Percentiles rank a stretch among this genome's conserved stretches.
These are phyloP conservation scores for Epinotia nisella DNA, from an alignment of 2,888 invertebrate genomes.

Conservation along the genomic window DNA sequence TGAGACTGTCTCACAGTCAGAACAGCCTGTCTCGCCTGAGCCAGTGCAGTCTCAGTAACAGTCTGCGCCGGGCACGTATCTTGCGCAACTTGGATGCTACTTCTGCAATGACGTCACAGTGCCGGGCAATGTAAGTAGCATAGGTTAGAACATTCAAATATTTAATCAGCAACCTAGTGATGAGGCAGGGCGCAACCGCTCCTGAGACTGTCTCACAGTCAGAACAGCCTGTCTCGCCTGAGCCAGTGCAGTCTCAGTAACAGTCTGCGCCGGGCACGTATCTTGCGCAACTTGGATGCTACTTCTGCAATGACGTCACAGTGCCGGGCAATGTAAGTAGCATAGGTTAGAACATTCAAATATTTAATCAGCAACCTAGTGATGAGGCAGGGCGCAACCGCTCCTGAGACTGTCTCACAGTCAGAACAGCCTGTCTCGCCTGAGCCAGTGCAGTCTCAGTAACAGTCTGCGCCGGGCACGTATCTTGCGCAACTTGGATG, in stretches of 20 bases:
- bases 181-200: conserved; percentile 90
- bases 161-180: conserved; percentile 92
- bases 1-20: too few relatives aligned
- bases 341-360: not conserved
- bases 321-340: not conserved
- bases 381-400: conserved; percentile 92
- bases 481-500: conserved; percentile 93
- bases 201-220: not conserved
- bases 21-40: too few relatives aligned
- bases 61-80: too few relatives aligned
- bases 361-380: conserved; percentile 91
- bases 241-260: not conserved
- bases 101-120: too few relatives aligned
- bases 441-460: not conserved
- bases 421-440: not conserved
- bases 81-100: too few relatives aligned
- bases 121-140: too few relatives aligned
- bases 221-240: too few relatives aligned
- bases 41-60: too few relatives aligned
- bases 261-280: too few relatives aligned
- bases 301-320: conserved; percentile 1
- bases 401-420: not conserved
- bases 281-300: not conserved
- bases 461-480: conserved; percentile 57
- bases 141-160: too few relatives aligned